Percentiles rank a stretch among this genome's conserved stretches.
These are phyloP conservation scores for Acleris emargana DNA, from an alignment of 2,888 invertebrate species.

Conservation along the genomic window DNA sequence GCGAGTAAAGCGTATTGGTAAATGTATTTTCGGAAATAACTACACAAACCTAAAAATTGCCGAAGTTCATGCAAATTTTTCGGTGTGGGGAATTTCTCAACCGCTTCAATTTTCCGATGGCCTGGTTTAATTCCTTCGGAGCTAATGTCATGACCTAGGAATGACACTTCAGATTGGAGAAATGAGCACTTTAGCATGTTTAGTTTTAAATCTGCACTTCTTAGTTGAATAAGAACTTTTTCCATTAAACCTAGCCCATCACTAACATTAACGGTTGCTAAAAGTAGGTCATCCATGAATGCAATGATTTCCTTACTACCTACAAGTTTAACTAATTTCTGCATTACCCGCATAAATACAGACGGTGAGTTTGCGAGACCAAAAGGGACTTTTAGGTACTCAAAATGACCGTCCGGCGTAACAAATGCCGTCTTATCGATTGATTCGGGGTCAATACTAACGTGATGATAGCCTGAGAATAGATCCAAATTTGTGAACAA, in stretches of 20 bases:
- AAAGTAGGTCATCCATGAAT: not conserved
- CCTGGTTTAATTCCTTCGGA: not conserved
- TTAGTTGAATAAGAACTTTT: not conserved
- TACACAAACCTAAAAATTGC: not conserved
- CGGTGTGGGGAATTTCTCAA: not conserved
- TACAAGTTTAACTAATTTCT: too few species aligned
- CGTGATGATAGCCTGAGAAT: too few species aligned
- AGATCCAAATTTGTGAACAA: too few species aligned
- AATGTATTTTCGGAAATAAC: not conserved
- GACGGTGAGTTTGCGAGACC: too few species aligned
- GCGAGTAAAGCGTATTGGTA: too few species aligned
- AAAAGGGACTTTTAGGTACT: too few species aligned
- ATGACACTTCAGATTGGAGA: not conserved
- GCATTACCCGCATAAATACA: too few species aligned
- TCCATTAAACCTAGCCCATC: not conserved
- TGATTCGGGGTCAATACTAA: too few species aligned
- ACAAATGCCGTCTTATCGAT: too few species aligned
- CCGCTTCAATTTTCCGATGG: not conserved
- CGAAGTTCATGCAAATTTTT: not conserved
- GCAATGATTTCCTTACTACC: too few species aligned
- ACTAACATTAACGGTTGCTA: not conserved
- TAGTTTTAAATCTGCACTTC: not conserved
- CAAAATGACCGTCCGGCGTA: too few species aligned
- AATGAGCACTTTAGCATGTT: not conserved
- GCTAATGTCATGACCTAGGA: not conserved